Percentiles rank a stretch among this genome's conserved stretches.
phyloP scores from a whole-genome alignment of 2,888 invertebrate genomes.

The Acanthopleura granulata region DNA sequence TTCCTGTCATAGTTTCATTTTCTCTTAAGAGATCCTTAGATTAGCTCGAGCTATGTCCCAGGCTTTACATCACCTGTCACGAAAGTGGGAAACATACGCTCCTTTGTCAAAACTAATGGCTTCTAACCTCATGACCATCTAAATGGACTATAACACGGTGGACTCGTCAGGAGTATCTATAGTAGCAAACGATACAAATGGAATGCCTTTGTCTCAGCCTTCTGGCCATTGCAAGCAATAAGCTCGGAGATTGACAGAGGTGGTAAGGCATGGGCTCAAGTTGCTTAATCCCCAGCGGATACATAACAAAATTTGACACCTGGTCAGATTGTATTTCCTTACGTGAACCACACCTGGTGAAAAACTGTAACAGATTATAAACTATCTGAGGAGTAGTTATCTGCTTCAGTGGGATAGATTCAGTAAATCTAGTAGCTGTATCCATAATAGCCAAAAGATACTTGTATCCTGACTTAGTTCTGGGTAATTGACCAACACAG shows the following conservation, averaged over 20 bases:
- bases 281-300: slow-evolving; percentile 23
- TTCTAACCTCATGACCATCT: neutral
- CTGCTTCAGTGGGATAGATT: slow-evolving; percentile 24
- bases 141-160: neutral
- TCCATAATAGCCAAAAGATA: slow-evolving; percentile 26
- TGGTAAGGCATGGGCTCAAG: neutral
- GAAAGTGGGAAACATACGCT: neutral
- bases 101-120: neutral
- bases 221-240: neutral
- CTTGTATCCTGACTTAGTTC: slow-evolving; percentile 16
- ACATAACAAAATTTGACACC: slow-evolving; percentile 22
- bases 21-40: neutral
- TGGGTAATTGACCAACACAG: slow-evolving; percentile 24
- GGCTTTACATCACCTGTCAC: neutral
- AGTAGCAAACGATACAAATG: slow-evolving; percentile 1
- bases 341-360: slow-evolving; percentile 21
- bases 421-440: slow-evolving; percentile 23
- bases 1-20: neutral
- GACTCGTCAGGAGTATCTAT: neutral
- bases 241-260: slow-evolving; percentile 13
- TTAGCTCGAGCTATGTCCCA: neutral
- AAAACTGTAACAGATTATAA: slow-evolving; percentile 19
- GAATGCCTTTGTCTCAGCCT: slow-evolving; percentile 11
- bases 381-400: slow-evolving; percentile 17
- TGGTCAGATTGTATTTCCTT: slow-evolving; percentile 23